These are phyloP conservation scores for Vulpes lagopus DNA, from an alignment of 2,113 vertebrate genomes.

Conservation along the genomic window DNA sequence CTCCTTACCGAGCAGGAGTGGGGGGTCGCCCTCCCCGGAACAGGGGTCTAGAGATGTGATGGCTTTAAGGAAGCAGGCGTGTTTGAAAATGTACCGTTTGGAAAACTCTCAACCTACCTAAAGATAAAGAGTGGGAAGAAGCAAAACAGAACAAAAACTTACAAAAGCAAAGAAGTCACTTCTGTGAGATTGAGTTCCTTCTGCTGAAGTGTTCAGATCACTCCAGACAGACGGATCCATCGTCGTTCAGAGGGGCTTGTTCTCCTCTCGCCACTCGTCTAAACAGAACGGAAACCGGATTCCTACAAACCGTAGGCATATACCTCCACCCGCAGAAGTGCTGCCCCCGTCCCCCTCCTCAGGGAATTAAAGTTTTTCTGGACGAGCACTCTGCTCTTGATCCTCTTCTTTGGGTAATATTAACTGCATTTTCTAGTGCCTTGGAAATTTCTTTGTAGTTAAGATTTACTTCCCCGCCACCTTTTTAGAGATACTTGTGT, in stretches of 20 bases:
- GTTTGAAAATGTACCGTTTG: background rate
- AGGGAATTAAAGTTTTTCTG: background rate
- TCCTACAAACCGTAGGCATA: rapidly evolving
- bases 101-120: background rate
- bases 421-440: background rate
- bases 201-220: background rate
- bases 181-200: background rate
- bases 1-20: background rate
- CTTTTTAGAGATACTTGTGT: background rate
- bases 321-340: rapidly evolving
- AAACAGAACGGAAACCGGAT: background rate
- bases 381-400: background rate
- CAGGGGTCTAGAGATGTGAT: background rate
- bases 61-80: background rate
- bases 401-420: too few relatives aligned
- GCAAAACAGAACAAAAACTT: background rate
- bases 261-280: background rate
- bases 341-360: rapidly evolving
- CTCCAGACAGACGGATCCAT: background rate
- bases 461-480: background rate
- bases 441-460: background rate
- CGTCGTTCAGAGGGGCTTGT: background rate
- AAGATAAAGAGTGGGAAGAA: background rate
- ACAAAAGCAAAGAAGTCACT: background rate
- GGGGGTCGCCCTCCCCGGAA: background rate